A percentile compares a stretch with the other conserved stretches of the same genome.
Conservation (phyloP, 2,888 invertebrate genomes). For the Eustalomyia histrio region DNA sequence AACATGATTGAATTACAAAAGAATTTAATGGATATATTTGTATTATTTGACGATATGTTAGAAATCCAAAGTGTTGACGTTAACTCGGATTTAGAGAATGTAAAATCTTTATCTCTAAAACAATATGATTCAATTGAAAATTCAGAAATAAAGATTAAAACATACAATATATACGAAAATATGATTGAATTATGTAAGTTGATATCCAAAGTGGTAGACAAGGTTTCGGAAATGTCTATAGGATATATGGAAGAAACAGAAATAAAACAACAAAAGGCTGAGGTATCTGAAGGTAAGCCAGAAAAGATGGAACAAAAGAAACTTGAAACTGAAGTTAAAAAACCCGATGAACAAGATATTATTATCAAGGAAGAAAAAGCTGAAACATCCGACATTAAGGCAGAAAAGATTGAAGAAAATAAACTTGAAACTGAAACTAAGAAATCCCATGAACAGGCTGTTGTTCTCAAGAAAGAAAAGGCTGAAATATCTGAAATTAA, state of each 20-base stretch:
- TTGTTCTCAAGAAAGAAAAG: constrained; percentile 4
- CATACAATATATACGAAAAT: constrained; percentile 38
- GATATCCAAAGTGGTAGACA: constrained; percentile 14
- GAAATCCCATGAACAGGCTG: constrained; percentile 3
- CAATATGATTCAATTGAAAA: constrained; percentile 60
- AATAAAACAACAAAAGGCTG: not conserved
- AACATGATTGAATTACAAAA: constrained; percentile 72
- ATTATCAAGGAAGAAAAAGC: constrained; percentile 13
- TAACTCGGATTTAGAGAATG: constrained; percentile 41
- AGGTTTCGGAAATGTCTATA: not conserved
- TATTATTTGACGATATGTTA: constrained; percentile 62
- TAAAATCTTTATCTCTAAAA: constrained; percentile 42
- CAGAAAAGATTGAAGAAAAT: constrained; percentile 67
- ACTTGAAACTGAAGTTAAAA: constrained; percentile 15
- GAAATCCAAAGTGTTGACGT: constrained; percentile 21
- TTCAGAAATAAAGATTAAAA: constrained; percentile 30
- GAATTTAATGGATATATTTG: constrained; percentile 71
- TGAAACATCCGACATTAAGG: constrained; percentile 47
- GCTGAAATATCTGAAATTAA: constrained; percentile 20
- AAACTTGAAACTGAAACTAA: constrained; percentile 52
- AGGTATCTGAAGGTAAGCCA: constrained; percentile 3
- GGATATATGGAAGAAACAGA: not conserved
- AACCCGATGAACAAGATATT: not conserved
- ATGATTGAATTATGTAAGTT: constrained; percentile 30
- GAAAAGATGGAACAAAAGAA: constrained; percentile 30